These are phyloP conservation scores for Petrocephalus schoutedeni DNA, from an alignment of 2,797 vertebrate genomes.

Conservation along the genomic window DNA sequence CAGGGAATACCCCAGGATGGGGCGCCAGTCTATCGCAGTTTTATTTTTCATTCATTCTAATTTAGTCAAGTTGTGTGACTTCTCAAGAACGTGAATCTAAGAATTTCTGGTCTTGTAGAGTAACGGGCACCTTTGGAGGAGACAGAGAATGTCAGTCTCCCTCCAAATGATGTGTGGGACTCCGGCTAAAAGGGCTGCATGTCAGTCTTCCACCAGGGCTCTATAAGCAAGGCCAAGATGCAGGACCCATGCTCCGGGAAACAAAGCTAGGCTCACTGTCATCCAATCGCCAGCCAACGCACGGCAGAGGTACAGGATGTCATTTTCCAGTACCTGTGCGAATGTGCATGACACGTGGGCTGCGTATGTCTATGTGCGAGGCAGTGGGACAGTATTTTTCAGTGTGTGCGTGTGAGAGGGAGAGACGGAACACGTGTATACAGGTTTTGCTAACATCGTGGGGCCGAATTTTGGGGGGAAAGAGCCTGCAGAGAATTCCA, in stretches of 20 bases:
- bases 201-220: not conserved
- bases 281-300: not conserved
- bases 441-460: slow-evolving; percentile 10
- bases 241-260: not conserved
- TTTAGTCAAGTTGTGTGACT: not conserved
- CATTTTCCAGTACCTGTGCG: not conserved
- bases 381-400: not conserved
- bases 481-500: not conserved
- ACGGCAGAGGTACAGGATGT: not conserved
- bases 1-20: not conserved
- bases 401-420: not conserved
- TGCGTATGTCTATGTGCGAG: not conserved
- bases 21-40: not conserved
- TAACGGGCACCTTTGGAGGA: not conserved
- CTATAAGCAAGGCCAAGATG: not conserved
- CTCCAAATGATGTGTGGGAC: not conserved
- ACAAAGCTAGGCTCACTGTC: not conserved
- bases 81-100: not conserved
- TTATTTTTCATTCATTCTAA: not conserved
- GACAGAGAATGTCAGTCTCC: not conserved
- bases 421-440: not conserved
- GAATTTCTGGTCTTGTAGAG: not conserved
- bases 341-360: not conserved
- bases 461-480: not conserved
- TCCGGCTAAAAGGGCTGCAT: not conserved